A percentile compares a stretch with the other conserved stretches of the same genome.
These are phyloP conservation scores for Monoplex corrugatus DNA, from an alignment of 2,888 invertebrate genomes.

Conservation along the genomic window DNA sequence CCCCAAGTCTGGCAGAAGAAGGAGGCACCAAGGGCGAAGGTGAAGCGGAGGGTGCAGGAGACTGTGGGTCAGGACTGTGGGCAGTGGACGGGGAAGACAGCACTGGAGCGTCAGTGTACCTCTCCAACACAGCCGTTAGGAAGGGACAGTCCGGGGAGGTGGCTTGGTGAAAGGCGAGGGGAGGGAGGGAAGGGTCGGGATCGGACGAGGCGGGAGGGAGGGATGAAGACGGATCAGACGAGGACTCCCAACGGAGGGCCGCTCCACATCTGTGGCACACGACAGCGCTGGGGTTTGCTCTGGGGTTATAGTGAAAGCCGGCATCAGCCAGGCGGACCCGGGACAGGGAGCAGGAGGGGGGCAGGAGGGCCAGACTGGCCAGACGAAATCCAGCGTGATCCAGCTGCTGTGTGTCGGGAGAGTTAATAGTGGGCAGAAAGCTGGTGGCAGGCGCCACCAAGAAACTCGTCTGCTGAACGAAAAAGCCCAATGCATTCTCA, in stretches of 20 bases:
- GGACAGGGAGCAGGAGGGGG: constrained; percentile 17
- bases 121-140: not conserved
- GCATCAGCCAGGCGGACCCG: constrained; percentile 40
- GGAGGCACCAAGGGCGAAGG: no score
- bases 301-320: constrained; percentile 39
- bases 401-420: not conserved
- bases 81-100: no score
- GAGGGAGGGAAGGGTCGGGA: no score
- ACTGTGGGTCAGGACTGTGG: no score
- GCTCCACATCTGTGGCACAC: constrained; percentile 32
- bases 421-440: not conserved
- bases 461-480: no score
- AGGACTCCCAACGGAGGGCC: not conserved
- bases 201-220: no score
- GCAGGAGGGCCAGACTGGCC: constrained; percentile 40
- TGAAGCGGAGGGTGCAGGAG: no score
- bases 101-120: no score
- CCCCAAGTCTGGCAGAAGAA: no score
- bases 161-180: not conserved
- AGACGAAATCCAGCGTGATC: constrained; percentile 40
- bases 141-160: constrained; percentile 22
- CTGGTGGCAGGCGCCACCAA: constrained; percentile 20
- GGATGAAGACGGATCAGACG: not conserved
- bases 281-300: not conserved
- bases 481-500: no score